Conservation (phyloP, 2,888 invertebrate genomes). For the Dyspetes luteomarginatus region DNA sequence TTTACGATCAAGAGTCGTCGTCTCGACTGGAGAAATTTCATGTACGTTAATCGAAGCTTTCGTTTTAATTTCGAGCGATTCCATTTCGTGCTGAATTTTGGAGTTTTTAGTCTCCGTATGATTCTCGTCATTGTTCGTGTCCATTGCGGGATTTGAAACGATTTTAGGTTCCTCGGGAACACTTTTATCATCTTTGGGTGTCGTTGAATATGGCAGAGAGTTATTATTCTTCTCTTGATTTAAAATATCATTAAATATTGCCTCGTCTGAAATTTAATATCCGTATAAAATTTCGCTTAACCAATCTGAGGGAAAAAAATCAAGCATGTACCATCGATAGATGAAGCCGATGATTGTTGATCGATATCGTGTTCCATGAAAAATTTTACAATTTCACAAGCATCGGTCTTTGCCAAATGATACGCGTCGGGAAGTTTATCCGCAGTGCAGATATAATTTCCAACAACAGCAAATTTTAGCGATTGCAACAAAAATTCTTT, state of each 20-base stretch:
- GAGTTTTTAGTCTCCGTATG: background rate
- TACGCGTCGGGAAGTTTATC: conserved; percentile 64
- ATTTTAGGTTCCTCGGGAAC: background rate
- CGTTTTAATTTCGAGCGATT: background rate
- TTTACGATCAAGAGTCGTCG: background rate
- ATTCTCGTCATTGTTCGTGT: background rate
- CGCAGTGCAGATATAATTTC: conserved; percentile 65
- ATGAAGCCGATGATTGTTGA: conserved; percentile 37
- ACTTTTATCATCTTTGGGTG: background rate
- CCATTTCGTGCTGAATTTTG: background rate
- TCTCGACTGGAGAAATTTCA: background rate
- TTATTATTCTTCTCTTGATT: conserved; percentile 32
- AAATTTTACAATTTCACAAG: conserved; percentile 36
- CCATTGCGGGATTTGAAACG: background rate
- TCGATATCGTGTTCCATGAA: conserved; percentile 46
- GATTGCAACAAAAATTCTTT: conserved; percentile 70
- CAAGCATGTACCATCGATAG: conserved; percentile 36
- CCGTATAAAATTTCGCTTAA: background rate
- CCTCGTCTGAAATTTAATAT: conserved; percentile 40
- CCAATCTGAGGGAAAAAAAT: background rate
- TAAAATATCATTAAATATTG: conserved; percentile 27
- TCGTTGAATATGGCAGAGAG: conserved; percentile 21
- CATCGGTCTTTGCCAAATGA: conserved; percentile 41
- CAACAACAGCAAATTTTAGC: conserved; percentile 65
- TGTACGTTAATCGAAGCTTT: background rate